Evolutionary conservation across 2,113 vertebrate genomes (phyloP), one percentile per base, ranked within the genome.

Genomic region (Catharus bicknelli): DNA sequence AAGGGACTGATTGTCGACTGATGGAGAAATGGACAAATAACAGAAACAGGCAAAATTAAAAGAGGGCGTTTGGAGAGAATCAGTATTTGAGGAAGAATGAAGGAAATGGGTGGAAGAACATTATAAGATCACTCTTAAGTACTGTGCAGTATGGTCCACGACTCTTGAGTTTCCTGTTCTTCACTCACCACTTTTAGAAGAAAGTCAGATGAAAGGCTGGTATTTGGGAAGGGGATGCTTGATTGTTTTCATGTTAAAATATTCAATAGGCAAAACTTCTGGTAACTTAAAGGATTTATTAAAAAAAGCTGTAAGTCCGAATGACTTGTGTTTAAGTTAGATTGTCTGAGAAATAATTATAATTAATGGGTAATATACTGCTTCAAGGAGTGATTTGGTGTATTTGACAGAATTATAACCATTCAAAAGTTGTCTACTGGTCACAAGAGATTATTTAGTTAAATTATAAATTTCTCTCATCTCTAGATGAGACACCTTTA

Each of bases 1-100:
- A 69, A 70, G 32, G 19, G 25, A 8, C 48, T 64, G 11, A 34
- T 70, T 78, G 19, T 66, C 0, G 0, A 6, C 45, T 81, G 27
- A 30, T 29, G 36, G 30, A 70, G 42, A 63, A 88, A 73, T 21
- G 21, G 67, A 34, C 40, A 73, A 93, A 18, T 50, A 48, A 42
- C 26, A 87, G 58, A 50, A 84, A 64, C 5, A 76, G 51, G 25
- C 14, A 45, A 80, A 85, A 32, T 29, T 22, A 9, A 19, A 58
- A 63, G 61, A 23, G 15, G 29, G 5, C 0, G 1, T 78, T 69
- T 81, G 48, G 6, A 25, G 36, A 59, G 16, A 62, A n/a, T 74
- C n/a, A 45, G 3, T 54, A 59, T 59, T 63, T 74, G 42, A 74
- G 30, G 23, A 89, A 38, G 19, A 88, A 43, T 20, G 40, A 29